Evolutionary conservation across 2,113 vertebrate genomes (phyloP), one percentile per base, ranked within the genome.

Genomic region (Silurus glanis): DNA sequence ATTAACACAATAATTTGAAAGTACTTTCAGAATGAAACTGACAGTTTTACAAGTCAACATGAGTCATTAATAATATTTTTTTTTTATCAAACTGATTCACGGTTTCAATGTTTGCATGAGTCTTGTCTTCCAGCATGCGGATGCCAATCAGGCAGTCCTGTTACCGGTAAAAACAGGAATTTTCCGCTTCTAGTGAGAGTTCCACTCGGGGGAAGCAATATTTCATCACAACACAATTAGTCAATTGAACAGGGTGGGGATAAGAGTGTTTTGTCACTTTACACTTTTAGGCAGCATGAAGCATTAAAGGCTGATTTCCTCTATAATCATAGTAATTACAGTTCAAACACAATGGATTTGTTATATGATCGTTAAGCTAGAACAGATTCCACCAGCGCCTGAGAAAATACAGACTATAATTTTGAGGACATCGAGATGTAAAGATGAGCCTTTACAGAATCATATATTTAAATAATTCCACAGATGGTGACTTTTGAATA

Each of bases 91-190:
- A 21, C 25, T 19, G 25, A 1, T 58, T 59, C 7, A 80, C 17
- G 19, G 25, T 17, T 1, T 10, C 7, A 79, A 37, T 37, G 55
- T 21, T 45, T 80, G 4, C 17, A 80, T 45, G 55, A 59, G 13
- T 28, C 56, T 37, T 79, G 76, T 37, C 55, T 58, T 79, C 55
- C 55, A 37, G 76, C 14, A 79, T 12, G 25, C 12, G 6, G n/a
- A 59, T 21, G 21, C 6, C 8, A 59, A 80, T 58, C 76, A 59
- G 16, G 8, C 6, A 9, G n/a, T 17, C n/a, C n/a, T 8, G 37
- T 59, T 59, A 80, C 78, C 0, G 56, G 78, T 45, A 80, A 80
- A 59, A 80, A 59, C 78, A 21, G 56, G 56, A 80, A 37, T 59
- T 80, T 59, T 80, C 76, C 9, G 17, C 49, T 75, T 75, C 19